Percentiles rank a stretch among this genome's conserved stretches.
These are phyloP conservation scores for Epinephelus lanceolatus DNA, from an alignment of 2,113 vertebrate genomes.

Conservation along the genomic window DNA sequence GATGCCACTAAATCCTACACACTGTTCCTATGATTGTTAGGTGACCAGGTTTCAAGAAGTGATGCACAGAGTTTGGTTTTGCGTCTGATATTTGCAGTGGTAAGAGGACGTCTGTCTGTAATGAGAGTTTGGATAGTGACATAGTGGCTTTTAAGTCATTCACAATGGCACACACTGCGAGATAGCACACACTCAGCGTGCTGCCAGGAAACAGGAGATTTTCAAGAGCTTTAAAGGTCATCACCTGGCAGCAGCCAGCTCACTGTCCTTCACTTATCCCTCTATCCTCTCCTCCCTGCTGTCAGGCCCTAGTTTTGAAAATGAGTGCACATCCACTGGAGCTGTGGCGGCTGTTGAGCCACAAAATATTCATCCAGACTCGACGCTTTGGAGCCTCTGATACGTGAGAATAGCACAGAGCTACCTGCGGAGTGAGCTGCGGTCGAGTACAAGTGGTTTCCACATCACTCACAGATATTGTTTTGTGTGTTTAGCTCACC, in stretches of 20 bases:
- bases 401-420: constrained; percentile 27
- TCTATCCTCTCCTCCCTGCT: constrained; percentile 4
- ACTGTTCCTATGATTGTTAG: not conserved
- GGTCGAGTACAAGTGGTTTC: not conserved
- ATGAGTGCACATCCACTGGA: not conserved
- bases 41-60: not conserved
- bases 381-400: constrained; percentile 14
- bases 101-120: constrained; percentile 3
- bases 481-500: not conserved
- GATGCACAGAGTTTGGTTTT: not conserved
- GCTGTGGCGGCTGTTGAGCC: not conserved
- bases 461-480: not conserved
- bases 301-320: constrained; percentile 5
- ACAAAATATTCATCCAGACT: not conserved
- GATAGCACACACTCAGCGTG: not conserved
- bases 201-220: constrained; percentile 53
- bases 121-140: not conserved
- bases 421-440: not conserved
- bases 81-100: constrained; percentile 14
- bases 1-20: too few species aligned
- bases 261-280: constrained; percentile 42
- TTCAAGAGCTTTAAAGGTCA: constrained; percentile 60
- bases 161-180: not conserved
- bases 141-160: not conserved
- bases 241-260: constrained; percentile 56